Base-by-base conservation (phyloP, 2,113 vertebrate species). In the Pseudopipra pipra region DNA sequence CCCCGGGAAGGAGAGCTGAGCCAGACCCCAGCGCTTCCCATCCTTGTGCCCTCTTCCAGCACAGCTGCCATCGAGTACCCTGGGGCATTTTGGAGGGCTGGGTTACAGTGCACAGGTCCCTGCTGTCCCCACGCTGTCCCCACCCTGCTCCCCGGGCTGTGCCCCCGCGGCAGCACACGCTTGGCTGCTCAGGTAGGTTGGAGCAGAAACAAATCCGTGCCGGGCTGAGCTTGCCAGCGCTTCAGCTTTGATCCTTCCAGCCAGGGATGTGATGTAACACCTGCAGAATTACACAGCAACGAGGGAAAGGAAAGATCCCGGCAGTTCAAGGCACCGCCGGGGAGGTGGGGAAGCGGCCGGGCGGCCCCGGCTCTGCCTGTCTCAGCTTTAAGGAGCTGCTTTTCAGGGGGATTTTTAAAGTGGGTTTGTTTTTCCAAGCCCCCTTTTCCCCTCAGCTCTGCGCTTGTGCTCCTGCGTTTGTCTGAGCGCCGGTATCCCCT, bases 221-320 rank as follows among this genome's bases (percentile, higher is more conserved):
- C 10, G 47, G 35, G 78, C 68, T 66, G 75, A 91, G 93, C 58
- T 54, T 84, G 94, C 90, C 95, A 88, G 47, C 5, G 3, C 70
- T 41, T 21, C 0, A 1, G 61, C 89, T 97, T 97, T 97, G 93
- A 97, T 96, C 93, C 92, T 46, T 72, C 56, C 81, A 31, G 94
- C 61, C 47, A 2, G 84, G 74, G 56, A 91, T 28, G 94, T 71
- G 92, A 95, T 92, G 89, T 61, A 94, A 91, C 95, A 97, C 94
- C 94, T 96, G 94, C 83, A 76, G 90, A 33, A 85, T 71, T 66
- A 35, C 6, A 41, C 87, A 25, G 90, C 47, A 81, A 47, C 14
- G 1, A 78, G 81, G 39, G 67, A 62, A 86, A 91, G 85, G 80
- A 47, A 91, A 76, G 63, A 33, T 67, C 67, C 88, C 74, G 74